Base-by-base conservation (phyloP, 2,888 invertebrate species). In the Lithodes maja region DNA sequence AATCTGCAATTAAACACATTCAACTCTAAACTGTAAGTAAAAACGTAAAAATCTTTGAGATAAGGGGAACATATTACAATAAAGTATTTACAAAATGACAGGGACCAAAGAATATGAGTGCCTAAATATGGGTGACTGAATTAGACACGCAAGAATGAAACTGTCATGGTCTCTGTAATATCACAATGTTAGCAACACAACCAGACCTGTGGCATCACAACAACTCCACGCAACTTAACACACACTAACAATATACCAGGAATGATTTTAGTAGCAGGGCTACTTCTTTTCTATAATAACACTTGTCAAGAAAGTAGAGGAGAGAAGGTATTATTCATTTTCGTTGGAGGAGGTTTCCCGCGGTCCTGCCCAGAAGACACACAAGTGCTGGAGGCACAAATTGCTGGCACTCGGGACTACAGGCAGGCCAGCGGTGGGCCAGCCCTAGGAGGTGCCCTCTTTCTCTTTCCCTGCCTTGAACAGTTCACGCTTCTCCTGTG, bases 401-500 rank as follows among this genome's bases (percentile, higher is more conserved):
- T 89, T 78, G 50, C 85, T 89, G 88, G 85, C 85, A 85, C 75
- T 85, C 54, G 88, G 68, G 69, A 81, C 81, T 84, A 83, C 81
- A 75, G 88, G 88, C 85, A 85, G 88, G 88, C 88, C 88, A 89
- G 88, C 88, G 88, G 88, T 50, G 88, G 88, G 85, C 88, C 88
- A 87, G 82, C 86, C 89, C 90, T 90, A 88, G 86, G 88, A 88
- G 75, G 86, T 89, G 55, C 87, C 86, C 61, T 90, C 90, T 75
- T 89, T 86, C 68, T 91, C 91, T 83, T 91, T 90, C 55, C 87
- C 86, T 50, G 90, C 86, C 82, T 90, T 90, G 83, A 90, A 90
- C 55, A 89, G 81, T 85, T 91, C 91, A 68, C 90, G 87, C 77
- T 91, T 90, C 75, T 91, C 91, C 85, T 91, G 90, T 80, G 90